phyloP scores from a whole-genome alignment of 2,888 invertebrate species.

The Noctuana brunneofusca region DNA sequence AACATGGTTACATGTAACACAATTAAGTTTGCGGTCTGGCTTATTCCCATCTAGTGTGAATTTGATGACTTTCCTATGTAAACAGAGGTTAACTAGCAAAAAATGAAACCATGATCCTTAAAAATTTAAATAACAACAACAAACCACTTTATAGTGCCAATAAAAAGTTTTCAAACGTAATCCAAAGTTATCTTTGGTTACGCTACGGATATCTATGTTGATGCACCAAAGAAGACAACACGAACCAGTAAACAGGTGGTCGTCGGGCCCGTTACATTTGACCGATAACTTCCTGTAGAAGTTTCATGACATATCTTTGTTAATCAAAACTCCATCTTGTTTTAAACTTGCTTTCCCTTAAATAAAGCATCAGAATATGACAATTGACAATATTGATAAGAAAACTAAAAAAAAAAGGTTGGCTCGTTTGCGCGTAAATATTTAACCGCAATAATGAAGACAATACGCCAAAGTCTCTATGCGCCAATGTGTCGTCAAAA shows the following conservation, averaged over 20 bases:
- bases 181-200: neutral
- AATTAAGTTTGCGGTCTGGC: too few species aligned
- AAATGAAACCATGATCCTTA: neutral
- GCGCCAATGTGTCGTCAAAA: too few species aligned
- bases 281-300: constrained; percentile 4
- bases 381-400: neutral
- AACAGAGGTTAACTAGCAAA: too few species aligned
- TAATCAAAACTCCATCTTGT: neutral
- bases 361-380: neutral
- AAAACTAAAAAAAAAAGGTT: neutral
- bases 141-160: neutral
- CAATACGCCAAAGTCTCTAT: too few species aligned
- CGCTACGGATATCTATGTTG: neutral
- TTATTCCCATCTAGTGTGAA: too few species aligned
- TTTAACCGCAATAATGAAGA: too few species aligned
- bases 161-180: neutral
- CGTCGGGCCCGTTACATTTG: constrained; percentile 10
- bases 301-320: constrained; percentile 5
- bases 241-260: constrained; percentile 12
- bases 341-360: neutral
- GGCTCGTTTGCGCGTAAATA: too few species aligned
- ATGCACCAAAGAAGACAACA: constrained; percentile 1
- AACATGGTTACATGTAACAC: too few species aligned
- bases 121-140: neutral
- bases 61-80: too few species aligned